phyloP scores from a whole-genome alignment of 23 tunicate genomes.

The Trididemnum clinides region DNA sequence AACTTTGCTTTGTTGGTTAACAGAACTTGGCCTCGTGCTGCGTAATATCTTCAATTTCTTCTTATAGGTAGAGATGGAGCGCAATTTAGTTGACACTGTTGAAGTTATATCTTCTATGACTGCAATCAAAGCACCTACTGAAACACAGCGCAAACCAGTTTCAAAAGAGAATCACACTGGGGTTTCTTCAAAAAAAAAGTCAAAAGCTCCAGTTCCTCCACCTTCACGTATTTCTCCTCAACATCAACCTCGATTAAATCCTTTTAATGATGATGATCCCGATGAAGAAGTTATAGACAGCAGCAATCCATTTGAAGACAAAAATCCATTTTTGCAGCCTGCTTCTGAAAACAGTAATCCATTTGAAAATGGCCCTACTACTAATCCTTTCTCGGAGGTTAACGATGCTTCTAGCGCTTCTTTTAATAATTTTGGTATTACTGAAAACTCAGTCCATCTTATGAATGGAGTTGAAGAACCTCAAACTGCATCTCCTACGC shows the following conservation, averaged over 20 bases:
- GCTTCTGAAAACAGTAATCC: background rate
- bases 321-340: slow-evolving; percentile 18
- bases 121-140: background rate
- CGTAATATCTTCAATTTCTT: too few relatives aligned
- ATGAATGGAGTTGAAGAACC: too few relatives aligned
- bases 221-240: slow-evolving; percentile 44
- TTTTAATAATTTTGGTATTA: background rate
- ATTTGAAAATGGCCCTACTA: background rate
- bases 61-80: slow-evolving; percentile 76
- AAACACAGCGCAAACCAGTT: too few relatives aligned
- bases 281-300: slow-evolving; percentile 39
- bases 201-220: slow-evolving; percentile 11
- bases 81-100: slow-evolving; percentile 2
- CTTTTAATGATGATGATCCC: slow-evolving; percentile 45
- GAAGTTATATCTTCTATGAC: background rate
- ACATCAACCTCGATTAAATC: slow-evolving; percentile 51
- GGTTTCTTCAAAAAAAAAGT: slow-evolving; percentile 12
- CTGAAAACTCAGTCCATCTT: background rate
- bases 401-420: background rate
- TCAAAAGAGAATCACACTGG: too few relatives aligned
- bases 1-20: too few relatives aligned
- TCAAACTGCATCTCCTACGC: too few relatives aligned
- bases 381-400: background rate
- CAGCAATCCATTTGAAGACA: slow-evolving; percentile 67
- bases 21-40: too few relatives aligned